These are phyloP conservation scores for Tortrix viridana DNA, from an alignment of 2,888 invertebrate genomes.

Conservation along the genomic window DNA sequence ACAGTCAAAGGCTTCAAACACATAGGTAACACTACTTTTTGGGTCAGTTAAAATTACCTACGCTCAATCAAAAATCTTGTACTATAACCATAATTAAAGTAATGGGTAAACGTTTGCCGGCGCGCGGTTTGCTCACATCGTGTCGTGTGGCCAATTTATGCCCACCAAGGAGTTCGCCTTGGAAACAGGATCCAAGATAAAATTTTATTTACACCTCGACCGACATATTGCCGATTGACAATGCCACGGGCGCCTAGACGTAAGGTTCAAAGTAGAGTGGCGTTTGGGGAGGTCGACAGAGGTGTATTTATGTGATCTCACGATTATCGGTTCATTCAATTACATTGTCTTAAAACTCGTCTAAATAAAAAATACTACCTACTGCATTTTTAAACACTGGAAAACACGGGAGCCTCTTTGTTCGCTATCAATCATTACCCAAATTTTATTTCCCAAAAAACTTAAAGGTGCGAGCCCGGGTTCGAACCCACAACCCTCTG, in stretches of 20 bases:
- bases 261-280: slow-evolving; percentile 12
- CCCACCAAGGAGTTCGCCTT: slow-evolving; percentile 59
- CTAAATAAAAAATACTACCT: too few species aligned
- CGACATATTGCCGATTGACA: slow-evolving; percentile 30
- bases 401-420: too few species aligned
- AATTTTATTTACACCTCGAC: slow-evolving; percentile 40
- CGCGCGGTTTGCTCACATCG: slow-evolving; percentile 7
- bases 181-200: slow-evolving; percentile 59
- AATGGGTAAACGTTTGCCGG: slow-evolving; percentile 9
- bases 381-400: too few species aligned
- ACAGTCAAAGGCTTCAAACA: too few species aligned
- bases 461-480: too few species aligned
- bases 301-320: background rate
- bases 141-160: slow-evolving; percentile 19
- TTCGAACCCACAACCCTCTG: too few species aligned
- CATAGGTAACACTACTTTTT: too few species aligned
- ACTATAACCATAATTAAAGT: slow-evolving; percentile 23
- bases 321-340: background rate
- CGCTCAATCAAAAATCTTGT: background rate
- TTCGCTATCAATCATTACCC: too few species aligned
- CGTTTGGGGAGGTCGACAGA: slow-evolving; percentile 18
- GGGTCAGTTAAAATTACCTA: slow-evolving; percentile 1
- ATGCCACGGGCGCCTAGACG: slow-evolving; percentile 31
- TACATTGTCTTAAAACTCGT: background rate
- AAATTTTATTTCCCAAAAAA: too few species aligned